These are phyloP conservation scores for Taenioides sp. DNA, from an alignment of 2,797 vertebrate genomes.

Conservation along the genomic window DNA sequence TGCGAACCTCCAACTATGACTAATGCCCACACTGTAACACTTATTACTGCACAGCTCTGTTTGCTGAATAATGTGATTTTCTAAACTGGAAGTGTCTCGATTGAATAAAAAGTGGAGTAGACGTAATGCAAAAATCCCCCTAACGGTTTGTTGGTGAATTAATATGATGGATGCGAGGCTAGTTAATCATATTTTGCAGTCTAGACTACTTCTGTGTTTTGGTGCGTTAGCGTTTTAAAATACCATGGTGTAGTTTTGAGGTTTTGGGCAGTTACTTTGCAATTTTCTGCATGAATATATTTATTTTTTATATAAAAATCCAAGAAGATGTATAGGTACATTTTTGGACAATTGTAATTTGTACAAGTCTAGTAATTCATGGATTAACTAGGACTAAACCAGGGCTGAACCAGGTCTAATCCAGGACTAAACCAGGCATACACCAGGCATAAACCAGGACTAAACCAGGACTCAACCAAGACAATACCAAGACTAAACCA, in stretches of 20 bases:
- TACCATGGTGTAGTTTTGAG: no score
- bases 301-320: no score
- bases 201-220: slow-evolving; percentile 4
- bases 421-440: no score
- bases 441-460: no score
- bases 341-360: no score
- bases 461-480: no score
- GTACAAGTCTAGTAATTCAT: neutral
- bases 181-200: slow-evolving; percentile 1
- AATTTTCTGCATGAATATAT: neutral
- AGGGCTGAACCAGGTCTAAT: neutral
- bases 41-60: neutral
- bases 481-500: neutral
- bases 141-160: slow-evolving; percentile 1
- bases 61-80: slow-evolving; percentile 7
- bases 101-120: neutral
- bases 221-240: neutral
- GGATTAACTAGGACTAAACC: neutral
- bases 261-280: neutral
- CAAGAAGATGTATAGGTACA: no score
- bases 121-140: neutral
- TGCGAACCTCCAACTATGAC: slow-evolving; percentile 19
- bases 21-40: slow-evolving; percentile 5
- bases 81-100: neutral
- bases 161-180: neutral